A percentile compares a stretch with the other conserved stretches of the same genome.
Conservation (phyloP, 1,140 invertebrate genomes). For the Aphelinus certus region DNA sequence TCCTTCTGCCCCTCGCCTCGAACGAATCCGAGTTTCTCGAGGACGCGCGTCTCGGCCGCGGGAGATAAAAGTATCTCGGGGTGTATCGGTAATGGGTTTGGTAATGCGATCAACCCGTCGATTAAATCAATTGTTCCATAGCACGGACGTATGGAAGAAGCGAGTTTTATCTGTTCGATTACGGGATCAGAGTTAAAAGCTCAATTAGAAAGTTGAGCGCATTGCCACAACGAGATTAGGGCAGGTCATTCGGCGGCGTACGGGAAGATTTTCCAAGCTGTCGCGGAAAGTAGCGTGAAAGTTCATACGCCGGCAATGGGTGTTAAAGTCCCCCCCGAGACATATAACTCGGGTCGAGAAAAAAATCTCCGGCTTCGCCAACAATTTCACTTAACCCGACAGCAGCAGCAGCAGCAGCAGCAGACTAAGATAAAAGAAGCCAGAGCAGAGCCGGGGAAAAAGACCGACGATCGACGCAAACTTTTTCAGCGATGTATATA, state of each 20-base stretch:
- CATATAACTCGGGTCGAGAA: conserved; percentile 4
- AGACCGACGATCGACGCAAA: conserved; percentile 12
- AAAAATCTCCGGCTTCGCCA: conserved; percentile 28
- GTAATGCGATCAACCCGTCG: background rate
- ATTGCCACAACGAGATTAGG: no score
- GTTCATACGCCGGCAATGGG: conserved; percentile 35
- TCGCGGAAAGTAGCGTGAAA: background rate
- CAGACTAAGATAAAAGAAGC: conserved; percentile 24
- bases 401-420: background rate
- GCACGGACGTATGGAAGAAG: background rate
- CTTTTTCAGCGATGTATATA: conserved; percentile 14
- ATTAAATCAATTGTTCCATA: conserved; percentile 14
- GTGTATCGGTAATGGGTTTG: no score
- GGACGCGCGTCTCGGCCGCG: background rate
- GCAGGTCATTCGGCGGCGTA: background rate
- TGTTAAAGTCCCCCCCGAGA: conserved; percentile 31
- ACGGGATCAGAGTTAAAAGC: no score
- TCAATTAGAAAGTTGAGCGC: no score
- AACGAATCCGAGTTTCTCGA: background rate
- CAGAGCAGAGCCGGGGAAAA: background rate
- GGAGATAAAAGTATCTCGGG: no score
- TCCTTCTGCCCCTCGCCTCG: no score
- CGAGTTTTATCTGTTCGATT: background rate
- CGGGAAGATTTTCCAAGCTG: conserved; percentile 18
- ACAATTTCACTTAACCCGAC: conserved; percentile 38